Evolutionary conservation across 2,888 invertebrate species (phyloP).

Genomic region (Myopa tessellatipennis): DNA sequence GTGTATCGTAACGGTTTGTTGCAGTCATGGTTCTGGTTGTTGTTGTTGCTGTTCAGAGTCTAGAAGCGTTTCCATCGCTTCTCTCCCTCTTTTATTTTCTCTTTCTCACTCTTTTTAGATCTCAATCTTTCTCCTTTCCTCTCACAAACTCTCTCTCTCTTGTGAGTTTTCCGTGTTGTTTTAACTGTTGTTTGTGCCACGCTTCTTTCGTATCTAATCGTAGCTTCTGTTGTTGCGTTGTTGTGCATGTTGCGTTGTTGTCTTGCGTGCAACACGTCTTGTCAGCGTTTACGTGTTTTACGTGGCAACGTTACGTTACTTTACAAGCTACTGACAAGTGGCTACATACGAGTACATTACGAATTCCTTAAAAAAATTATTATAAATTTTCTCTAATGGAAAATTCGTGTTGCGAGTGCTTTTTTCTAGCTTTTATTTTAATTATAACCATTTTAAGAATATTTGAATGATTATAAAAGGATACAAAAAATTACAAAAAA

Average conservation of each 20-base stretch:
- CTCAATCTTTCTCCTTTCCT: too few species aligned
- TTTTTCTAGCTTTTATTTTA: background rate
- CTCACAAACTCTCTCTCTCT: background rate
- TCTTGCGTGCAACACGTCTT: conserved; percentile 12
- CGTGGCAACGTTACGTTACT: background rate
- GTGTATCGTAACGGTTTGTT: background rate
- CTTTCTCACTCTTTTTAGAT: background rate
- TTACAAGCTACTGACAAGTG: background rate
- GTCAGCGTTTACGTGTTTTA: conserved; percentile 15
- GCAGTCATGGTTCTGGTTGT: background rate
- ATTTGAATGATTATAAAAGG: background rate
- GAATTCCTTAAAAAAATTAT: conserved; percentile 19
- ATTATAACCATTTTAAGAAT: too few species aligned
- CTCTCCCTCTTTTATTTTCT: background rate
- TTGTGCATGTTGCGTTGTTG: background rate
- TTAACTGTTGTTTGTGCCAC: too few species aligned
- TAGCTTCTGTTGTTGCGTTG: background rate
- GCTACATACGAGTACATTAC: background rate
- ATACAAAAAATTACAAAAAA: background rate
- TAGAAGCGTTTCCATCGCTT: background rate
- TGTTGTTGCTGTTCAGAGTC: background rate
- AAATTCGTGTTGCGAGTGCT: conserved; percentile 1
- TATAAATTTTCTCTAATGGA: conserved; percentile 26
- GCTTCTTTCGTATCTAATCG: background rate
- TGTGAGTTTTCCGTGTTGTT: background rate